A percentile compares a stretch with the other conserved stretches of the same genome.
These are phyloP conservation scores for Pseudopodoces humilis DNA, from an alignment of 2,113 vertebrate genomes.

Conservation along the genomic window DNA sequence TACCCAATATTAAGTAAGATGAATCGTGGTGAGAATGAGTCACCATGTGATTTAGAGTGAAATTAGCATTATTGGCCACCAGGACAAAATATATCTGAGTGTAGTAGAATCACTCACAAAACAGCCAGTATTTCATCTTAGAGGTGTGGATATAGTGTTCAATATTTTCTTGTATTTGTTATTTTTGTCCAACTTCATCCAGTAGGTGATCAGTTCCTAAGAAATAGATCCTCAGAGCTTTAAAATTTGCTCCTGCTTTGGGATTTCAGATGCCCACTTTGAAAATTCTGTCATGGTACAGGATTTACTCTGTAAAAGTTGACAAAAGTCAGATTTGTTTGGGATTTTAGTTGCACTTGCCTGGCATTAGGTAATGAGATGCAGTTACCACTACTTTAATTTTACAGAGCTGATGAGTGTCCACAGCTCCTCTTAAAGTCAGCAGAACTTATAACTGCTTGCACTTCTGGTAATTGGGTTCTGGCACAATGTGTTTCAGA, in stretches of 20 bases:
- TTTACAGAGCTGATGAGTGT: neutral
- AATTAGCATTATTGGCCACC: neutral
- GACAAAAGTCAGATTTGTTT: neutral
- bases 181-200: neutral
- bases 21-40: neutral
- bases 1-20: neutral
- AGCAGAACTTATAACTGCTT: neutral
- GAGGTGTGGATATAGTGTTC: neutral
- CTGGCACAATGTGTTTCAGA: neutral
- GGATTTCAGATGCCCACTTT: neutral
- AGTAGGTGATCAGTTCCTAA: neutral
- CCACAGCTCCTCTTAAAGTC: neutral
- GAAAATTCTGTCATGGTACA: neutral
- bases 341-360: neutral
- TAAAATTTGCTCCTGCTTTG: neutral
- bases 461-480: neutral
- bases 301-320: neutral
- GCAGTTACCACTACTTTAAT: neutral
- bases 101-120: neutral
- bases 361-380: neutral
- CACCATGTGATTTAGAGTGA: neutral
- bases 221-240: neutral
- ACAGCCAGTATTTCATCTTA: neutral
- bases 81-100: neutral
- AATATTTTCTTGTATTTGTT: neutral